phyloP scores from a whole-genome alignment of 2,113 vertebrate genomes.

The Pogonocichla stellata region DNA sequence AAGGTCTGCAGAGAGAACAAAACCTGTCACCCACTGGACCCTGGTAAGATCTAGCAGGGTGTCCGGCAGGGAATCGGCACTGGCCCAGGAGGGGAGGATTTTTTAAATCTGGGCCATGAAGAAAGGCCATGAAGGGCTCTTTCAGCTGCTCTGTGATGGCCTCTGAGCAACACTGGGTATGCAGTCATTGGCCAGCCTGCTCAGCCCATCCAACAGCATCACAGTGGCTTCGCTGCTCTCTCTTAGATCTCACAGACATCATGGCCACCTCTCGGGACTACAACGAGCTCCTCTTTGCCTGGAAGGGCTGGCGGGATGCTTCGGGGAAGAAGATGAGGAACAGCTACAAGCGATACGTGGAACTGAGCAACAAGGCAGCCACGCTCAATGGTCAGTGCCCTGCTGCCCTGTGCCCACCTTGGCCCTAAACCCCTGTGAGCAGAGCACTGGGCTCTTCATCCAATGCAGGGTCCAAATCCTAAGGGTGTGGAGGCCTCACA shows the following conservation, averaged over 20 bases:
- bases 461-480: neutral
- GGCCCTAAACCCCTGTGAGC: neutral
- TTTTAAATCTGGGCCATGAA: neutral
- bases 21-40: constrained; percentile 85
- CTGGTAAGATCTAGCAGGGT: constrained; percentile 76
- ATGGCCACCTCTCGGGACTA: constrained; percentile 89
- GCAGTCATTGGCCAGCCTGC: neutral
- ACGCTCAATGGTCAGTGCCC: constrained; percentile 84
- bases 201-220: neutral
- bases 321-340: constrained; percentile 83
- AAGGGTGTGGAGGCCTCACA: neutral
- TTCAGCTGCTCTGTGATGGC: neutral
- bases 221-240: neutral
- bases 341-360: constrained; percentile 84
- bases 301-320: constrained; percentile 91
- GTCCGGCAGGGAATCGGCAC: neutral
- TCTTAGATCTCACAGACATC: constrained; percentile 84
- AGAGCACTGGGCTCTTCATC: neutral
- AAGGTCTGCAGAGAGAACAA: constrained; percentile 78
- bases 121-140: neutral
- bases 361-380: constrained; percentile 90
- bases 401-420: neutral
- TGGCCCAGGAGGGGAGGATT: neutral
- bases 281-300: constrained; percentile 85
- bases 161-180: neutral